These are phyloP conservation scores for Idris sp. DNA, from an alignment of 1,140 invertebrate genomes.

Conservation along the genomic window DNA sequence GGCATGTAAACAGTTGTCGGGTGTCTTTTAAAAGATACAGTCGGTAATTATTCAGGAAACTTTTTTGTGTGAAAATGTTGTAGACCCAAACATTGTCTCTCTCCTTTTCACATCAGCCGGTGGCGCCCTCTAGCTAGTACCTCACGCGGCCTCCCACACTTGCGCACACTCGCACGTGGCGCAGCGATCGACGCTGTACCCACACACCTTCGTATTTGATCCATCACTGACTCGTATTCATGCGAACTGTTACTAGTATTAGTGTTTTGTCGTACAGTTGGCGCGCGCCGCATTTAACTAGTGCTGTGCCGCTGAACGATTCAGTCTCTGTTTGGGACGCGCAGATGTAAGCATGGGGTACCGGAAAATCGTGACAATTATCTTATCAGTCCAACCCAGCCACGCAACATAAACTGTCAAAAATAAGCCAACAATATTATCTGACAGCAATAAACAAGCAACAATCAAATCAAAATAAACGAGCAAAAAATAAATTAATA, in stretches of 20 bases:
- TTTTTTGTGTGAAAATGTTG: too few relatives aligned
- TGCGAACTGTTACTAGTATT: constrained; percentile 31
- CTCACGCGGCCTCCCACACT: background rate
- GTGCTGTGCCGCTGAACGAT: constrained; percentile 69
- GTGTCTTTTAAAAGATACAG: too few relatives aligned
- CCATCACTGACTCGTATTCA: constrained; percentile 31
- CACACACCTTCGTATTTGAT: constrained; percentile 36
- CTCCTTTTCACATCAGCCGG: too few relatives aligned
- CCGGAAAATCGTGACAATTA: constrained; percentile 31
- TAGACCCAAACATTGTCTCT: too few relatives aligned
- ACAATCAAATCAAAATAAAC: too few relatives aligned
- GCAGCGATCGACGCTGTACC: constrained; percentile 21
- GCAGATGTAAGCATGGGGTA: constrained; percentile 68
- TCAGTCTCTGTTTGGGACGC: constrained; percentile 73
- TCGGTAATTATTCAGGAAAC: too few relatives aligned
- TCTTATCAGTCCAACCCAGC: too few relatives aligned
- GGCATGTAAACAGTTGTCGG: too few relatives aligned
- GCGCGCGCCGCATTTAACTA: constrained; percentile 70
- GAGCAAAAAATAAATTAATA: too few relatives aligned
- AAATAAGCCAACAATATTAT: constrained; percentile 24
- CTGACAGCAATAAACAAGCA: background rate
- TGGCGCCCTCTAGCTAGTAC: too few relatives aligned
- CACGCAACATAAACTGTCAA: too few relatives aligned
- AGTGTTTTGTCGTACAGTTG: constrained; percentile 58
- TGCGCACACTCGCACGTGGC: background rate